These are phyloP conservation scores for Spinus olivaceus DNA, from an alignment of 2,797 vertebrate species.

Conservation along the genomic window DNA sequence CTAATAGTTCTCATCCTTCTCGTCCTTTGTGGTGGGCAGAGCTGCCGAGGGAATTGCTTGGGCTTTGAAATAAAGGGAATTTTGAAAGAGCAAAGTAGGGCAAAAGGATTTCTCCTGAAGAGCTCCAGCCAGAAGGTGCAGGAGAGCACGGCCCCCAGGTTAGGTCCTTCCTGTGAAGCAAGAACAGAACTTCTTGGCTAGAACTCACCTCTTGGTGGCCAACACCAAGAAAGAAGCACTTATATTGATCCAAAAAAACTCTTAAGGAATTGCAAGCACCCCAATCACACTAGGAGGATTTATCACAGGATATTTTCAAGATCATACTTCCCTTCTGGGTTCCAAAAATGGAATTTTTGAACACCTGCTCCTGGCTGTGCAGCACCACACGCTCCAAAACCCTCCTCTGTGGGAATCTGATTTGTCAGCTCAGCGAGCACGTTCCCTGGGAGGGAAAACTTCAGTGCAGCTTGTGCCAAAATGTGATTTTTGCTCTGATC, in stretches of 20 bases:
- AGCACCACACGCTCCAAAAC: fast-evolving
- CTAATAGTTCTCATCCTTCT: background rate
- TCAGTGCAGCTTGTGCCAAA: background rate
- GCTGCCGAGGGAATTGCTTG: background rate
- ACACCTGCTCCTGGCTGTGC: background rate
- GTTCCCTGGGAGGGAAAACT: background rate
- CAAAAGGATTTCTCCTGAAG: background rate
- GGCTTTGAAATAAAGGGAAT: background rate
- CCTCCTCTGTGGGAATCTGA: background rate
- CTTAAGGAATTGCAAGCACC: background rate
- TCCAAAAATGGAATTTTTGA: background rate
- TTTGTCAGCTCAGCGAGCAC: background rate
- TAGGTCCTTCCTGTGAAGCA: background rate
- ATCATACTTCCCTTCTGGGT: background rate
- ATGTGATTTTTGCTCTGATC: background rate
- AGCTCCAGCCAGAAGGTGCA: background rate
- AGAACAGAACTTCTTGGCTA: background rate
- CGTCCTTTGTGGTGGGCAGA: background rate
- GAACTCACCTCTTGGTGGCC: background rate
- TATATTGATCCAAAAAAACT: background rate
- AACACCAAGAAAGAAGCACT: background rate
- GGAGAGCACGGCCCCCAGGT: background rate
- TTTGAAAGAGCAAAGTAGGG: background rate
- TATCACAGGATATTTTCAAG: background rate
- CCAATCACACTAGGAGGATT: background rate